These are phyloP conservation scores for Lasioglossum lativentre DNA, from an alignment of 2,888 invertebrate species.

Conservation along the genomic window DNA sequence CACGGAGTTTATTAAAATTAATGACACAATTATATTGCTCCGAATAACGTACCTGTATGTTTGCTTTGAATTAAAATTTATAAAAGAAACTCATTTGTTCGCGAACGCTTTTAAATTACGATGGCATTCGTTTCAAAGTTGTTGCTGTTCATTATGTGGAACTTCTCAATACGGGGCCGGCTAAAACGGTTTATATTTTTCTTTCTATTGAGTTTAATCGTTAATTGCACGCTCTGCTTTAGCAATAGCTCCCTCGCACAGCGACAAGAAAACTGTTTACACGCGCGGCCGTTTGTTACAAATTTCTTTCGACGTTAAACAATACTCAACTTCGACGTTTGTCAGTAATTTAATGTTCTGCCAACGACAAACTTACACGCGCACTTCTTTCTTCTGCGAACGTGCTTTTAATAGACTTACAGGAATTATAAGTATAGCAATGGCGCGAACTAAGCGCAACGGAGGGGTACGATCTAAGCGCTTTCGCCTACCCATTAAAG, in stretches of 20 bases:
- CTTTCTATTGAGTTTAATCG: conserved; percentile 25
- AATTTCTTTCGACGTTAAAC: not conserved
- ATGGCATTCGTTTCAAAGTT: conserved; percentile 26
- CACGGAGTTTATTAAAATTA: conserved; percentile 32
- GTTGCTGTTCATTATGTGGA: conserved; percentile 20
- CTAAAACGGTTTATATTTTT: conserved; percentile 14
- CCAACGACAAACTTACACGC: not conserved
- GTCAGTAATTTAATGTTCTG: not conserved
- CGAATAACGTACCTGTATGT: conserved; percentile 17
- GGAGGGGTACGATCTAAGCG: too few relatives aligned
- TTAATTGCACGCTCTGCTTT: conserved; percentile 23
- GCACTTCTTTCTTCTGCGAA: not conserved
- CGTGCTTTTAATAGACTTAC: not conserved
- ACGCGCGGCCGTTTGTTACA: not conserved
- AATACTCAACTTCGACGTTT: not conserved
- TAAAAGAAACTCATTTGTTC: conserved; percentile 12
- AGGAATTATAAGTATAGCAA: not conserved
- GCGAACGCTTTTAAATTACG: conserved; percentile 15
- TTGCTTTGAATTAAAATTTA: conserved; percentile 20
- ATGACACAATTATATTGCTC: conserved; percentile 14
- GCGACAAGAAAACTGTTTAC: not conserved
- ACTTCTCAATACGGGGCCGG: conserved; percentile 13
- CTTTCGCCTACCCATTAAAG: too few relatives aligned
- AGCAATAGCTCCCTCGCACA: not conserved
- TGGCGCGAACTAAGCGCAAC: too few relatives aligned